phyloP scores from a whole-genome alignment of 2,888 invertebrate genomes.

The Catotricha subobsoleta region DNA sequence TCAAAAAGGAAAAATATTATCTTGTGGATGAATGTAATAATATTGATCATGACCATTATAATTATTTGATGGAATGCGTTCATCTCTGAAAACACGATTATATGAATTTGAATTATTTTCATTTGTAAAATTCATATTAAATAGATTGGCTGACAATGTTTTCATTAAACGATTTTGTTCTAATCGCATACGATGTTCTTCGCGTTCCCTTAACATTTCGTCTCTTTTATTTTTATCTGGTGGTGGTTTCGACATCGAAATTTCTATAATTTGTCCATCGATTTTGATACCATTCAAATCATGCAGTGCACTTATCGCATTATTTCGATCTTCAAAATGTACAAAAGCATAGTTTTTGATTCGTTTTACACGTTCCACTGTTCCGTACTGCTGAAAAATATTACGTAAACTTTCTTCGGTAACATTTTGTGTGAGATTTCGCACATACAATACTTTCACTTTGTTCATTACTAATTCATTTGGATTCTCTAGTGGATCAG shows the following conservation, averaged over 20 bases:
- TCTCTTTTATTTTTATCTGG: slow-evolving; percentile 3
- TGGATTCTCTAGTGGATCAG: not conserved
- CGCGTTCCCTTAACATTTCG: not conserved
- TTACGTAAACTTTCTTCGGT: not conserved
- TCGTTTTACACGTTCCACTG: slow-evolving; percentile 1
- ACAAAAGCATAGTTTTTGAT: slow-evolving; percentile 1
- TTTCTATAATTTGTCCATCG: not conserved
- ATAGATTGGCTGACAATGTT: too few relatives aligned
- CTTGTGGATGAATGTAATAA: too few relatives aligned
- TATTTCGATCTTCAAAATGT: not conserved
- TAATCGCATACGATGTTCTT: too few relatives aligned
- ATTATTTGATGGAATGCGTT: too few relatives aligned
- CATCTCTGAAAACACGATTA: too few relatives aligned
- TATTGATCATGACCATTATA: too few relatives aligned
- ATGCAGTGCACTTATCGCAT: not conserved
- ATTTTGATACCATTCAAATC: not conserved
- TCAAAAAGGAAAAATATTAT: too few relatives aligned
- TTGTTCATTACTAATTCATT: not conserved
- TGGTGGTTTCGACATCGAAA: slow-evolving; percentile 3
- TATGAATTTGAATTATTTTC: too few relatives aligned
- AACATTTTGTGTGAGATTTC: not conserved
- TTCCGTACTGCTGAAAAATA: not conserved
- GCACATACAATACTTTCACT: not conserved
- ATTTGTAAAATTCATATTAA: too few relatives aligned
- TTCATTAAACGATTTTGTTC: too few relatives aligned